Conservation (phyloP, 2,113 vertebrate genomes). For the Apteryx mantelli region DNA sequence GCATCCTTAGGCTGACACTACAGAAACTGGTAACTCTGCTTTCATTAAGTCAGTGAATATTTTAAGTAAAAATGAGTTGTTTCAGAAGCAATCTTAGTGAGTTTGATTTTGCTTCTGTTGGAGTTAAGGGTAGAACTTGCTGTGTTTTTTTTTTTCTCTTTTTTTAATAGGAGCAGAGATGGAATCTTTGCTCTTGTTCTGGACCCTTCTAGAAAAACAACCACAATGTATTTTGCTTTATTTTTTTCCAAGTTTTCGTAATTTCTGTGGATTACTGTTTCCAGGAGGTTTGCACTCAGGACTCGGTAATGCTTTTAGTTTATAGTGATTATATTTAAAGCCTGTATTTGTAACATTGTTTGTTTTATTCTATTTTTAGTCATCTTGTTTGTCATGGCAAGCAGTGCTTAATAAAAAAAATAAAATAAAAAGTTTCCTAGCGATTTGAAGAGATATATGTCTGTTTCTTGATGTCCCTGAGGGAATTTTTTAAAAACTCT, state of each 20-base stretch:
- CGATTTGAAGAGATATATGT: slow-evolving; percentile 21
- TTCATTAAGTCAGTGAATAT: background rate
- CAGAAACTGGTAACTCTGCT: background rate
- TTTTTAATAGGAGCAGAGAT: background rate
- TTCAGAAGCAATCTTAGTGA: background rate
- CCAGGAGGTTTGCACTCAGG: background rate
- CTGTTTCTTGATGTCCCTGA: background rate
- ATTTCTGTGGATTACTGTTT: background rate
- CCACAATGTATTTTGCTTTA: background rate
- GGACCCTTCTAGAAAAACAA: background rate
- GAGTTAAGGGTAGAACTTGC: background rate
- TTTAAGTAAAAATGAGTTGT: background rate
- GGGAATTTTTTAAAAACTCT: background rate
- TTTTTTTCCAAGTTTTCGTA: background rate
- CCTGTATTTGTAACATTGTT: slow-evolving; percentile 46
- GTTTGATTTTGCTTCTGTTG: background rate
- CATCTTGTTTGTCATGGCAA: slow-evolving; percentile 64
- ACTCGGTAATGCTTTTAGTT: slow-evolving; percentile 33
- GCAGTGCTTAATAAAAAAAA: slow-evolving; percentile 40
- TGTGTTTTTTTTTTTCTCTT: background rate
- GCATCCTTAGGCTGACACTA: background rate
- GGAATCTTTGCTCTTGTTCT: background rate
- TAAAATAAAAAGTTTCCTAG: slow-evolving; percentile 42
- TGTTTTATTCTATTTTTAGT: slow-evolving; percentile 66
- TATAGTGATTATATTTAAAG: slow-evolving; percentile 54